Conservation (phyloP, 2,888 invertebrate genomes). For the Bombyx huttoni region DNA sequence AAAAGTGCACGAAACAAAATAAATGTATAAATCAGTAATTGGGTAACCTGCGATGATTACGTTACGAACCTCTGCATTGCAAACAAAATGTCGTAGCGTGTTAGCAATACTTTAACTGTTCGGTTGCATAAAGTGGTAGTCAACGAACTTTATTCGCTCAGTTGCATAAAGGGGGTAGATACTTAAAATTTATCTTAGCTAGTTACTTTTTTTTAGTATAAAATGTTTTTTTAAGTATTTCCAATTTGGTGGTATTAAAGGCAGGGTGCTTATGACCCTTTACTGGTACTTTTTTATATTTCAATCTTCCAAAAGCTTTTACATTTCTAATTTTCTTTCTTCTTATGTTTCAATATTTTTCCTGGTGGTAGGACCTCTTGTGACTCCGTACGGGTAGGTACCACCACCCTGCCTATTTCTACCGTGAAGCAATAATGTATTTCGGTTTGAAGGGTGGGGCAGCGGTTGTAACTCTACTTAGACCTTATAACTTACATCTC, state of each 20-base stretch:
- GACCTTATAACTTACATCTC: too few species aligned
- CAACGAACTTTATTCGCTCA: not conserved
- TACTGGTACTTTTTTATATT: too few species aligned
- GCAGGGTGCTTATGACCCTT: too few species aligned
- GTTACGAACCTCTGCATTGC: not conserved
- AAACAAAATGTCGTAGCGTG: not conserved
- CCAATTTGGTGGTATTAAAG: not conserved
- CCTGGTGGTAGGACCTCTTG: too few species aligned
- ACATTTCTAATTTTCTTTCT: too few species aligned
- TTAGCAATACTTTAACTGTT: not conserved
- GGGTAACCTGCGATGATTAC: not conserved
- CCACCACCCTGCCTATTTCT: too few species aligned
- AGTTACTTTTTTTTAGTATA: not conserved
- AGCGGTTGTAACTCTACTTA: too few species aligned
- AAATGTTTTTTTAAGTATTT: not conserved
- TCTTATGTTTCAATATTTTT: too few species aligned
- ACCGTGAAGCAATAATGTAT: too few species aligned
- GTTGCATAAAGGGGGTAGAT: not conserved
- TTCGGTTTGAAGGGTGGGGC: too few species aligned
- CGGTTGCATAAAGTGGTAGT: not conserved
- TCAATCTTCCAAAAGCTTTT: too few species aligned
- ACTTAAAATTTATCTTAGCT: not conserved
- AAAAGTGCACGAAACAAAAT: not conserved
- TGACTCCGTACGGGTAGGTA: too few species aligned
- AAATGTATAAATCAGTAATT: constrained; percentile 4